Evolutionary conservation across 1,140 invertebrate genomes (phyloP).

Genomic region (Halictus rubicundus): DNA sequence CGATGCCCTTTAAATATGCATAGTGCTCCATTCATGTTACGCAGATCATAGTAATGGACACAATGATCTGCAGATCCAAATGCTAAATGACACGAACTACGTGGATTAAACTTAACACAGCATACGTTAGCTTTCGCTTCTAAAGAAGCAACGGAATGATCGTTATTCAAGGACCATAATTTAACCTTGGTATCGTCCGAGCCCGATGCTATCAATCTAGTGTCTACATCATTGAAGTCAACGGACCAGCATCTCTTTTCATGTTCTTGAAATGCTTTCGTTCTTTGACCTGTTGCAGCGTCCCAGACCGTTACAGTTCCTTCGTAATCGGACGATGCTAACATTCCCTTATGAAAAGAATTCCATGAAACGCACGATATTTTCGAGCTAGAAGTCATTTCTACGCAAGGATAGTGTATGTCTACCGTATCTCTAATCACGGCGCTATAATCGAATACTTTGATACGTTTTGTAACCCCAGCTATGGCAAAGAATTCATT

Average conservation of each 20-base stretch:
- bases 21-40: constrained; percentile 91
- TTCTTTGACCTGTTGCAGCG: constrained; percentile 88
- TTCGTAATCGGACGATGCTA: constrained; percentile 98
- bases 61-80: constrained; percentile 98
- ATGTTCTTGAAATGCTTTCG: constrained; percentile 92
- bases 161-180: constrained; percentile 93
- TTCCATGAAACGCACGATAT: constrained; percentile 98
- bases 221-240: constrained; percentile 96
- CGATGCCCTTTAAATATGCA: constrained; percentile 94
- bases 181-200: constrained; percentile 97
- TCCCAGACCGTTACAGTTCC: constrained; percentile 97
- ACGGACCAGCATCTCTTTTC: constrained; percentile 98
- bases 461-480: constrained; percentile 97
- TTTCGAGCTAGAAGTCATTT: constrained; percentile 97
- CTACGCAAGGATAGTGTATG: constrained; percentile 95
- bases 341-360: constrained; percentile 92
- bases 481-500: constrained; percentile 98
- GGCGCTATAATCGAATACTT: constrained; percentile 94
- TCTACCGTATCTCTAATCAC: constrained; percentile 92
- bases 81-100: constrained; percentile 91
- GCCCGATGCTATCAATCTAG: constrained; percentile 94
- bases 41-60: constrained; percentile 97
- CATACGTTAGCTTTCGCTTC: constrained; percentile 97
- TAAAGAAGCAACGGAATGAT: constrained; percentile 92
- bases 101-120: constrained; percentile 97